These are phyloP conservation scores for Agrochola lota DNA, from an alignment of 2,888 invertebrate genomes.

Conservation along the genomic window DNA sequence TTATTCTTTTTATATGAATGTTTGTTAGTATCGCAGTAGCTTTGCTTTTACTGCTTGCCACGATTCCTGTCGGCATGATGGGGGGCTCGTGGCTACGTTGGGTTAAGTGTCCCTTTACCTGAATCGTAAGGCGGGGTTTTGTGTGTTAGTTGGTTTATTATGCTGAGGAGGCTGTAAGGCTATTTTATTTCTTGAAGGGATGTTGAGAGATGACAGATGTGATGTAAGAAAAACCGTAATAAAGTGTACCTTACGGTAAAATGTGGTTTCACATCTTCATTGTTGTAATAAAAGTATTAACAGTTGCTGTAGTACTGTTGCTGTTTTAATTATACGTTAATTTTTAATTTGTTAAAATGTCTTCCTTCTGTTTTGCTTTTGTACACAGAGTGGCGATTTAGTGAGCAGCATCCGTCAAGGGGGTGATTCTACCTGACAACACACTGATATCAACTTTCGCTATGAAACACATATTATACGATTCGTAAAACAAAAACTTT, in stretches of 20 bases:
- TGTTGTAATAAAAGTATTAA: not conserved
- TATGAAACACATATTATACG: no score
- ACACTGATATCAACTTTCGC: no score
- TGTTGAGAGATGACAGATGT: conserved; percentile 26
- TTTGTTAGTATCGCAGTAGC: conserved; percentile 67
- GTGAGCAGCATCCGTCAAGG: no score
- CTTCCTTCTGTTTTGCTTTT: not conserved
- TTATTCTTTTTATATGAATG: conserved; percentile 69
- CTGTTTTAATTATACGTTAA: no score
- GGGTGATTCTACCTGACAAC: no score
- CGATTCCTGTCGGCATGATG: conserved; percentile 60
- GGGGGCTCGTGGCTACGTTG: conserved; percentile 37
- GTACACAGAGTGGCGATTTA: no score
- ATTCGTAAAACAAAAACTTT: no score
- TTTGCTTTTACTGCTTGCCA: conserved; percentile 65
- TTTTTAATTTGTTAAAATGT: not conserved
- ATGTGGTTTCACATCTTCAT: not conserved
- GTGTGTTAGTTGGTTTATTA: conserved; percentile 55
- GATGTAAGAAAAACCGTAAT: conserved; percentile 12
- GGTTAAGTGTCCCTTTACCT: conserved; percentile 58
- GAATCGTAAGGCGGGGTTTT: conserved; percentile 29
- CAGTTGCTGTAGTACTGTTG: not conserved
- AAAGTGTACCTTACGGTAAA: conserved; percentile 11
- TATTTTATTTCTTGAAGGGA: conserved; percentile 29
- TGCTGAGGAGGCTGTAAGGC: conserved; percentile 25